Base-by-base conservation (phyloP, 2,888 invertebrate species). In the Drosophila niveifrons region DNA sequence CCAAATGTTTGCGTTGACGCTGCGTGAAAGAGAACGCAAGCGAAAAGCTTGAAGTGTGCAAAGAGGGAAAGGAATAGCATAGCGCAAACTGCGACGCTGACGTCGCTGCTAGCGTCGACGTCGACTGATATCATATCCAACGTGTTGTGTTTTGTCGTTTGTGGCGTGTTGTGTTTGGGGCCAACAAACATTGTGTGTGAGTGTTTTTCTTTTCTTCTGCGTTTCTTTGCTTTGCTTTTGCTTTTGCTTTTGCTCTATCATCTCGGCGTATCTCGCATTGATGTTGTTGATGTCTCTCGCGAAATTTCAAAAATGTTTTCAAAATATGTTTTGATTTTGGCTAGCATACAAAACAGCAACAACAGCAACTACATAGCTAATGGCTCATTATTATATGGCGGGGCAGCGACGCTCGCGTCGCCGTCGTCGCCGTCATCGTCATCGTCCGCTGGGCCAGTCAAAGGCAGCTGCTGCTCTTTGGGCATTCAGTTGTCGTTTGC, bases 401-500 rank as follows among this genome's bases (percentile, higher is more conserved):
- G 56, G 18, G 69, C 50, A 50, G 47, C 44, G 58, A 44, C 51
- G 52, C 46, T 36, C 34, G 39, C 36, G 48, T 43, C 34, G 41
- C 57, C 77, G 77, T 52, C 65, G 73, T 36, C 31, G 9, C 50
- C 70, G 76, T 73, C 72, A 53, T 28, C 46, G 53, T 56, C 56
- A 56, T 56, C 56, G 56, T 56, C 61, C 41, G 53, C 34, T 29
- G 46, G 51, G 46, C 47, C 56, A 55, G 15, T 11, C 64, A 29
- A 50, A 9, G 17, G 46, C 48, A 59, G 63, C 17, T 47, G 55
- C 85, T 69, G 66, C 68, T 78, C 75, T 71, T 66, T 69, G 69
- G 69, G 62, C 69, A 64, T 69, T 65, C 66, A 78, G 62, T 75
- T 80, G 78, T 80, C 79, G 79, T 75, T 56, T 63, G 78, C 68